Evolutionary conservation across 1,140 invertebrate genomes (phyloP).

Genomic region (Drosophila micromelanica): DNA sequence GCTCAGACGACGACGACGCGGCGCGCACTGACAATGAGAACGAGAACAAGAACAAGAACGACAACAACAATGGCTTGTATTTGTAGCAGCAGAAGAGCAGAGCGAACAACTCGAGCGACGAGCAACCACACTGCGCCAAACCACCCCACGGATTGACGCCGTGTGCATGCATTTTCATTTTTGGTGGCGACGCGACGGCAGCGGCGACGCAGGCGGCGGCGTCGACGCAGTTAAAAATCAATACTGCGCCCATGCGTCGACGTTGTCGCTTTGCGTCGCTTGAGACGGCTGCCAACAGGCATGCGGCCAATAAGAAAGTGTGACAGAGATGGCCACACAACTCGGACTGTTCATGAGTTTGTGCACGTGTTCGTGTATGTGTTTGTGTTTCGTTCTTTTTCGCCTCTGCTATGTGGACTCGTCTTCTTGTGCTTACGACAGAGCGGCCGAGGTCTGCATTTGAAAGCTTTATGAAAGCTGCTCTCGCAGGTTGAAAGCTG

Average conservation of each 20-base stretch:
- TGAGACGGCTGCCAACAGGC: conserved; percentile 28
- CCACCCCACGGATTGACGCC: conserved; percentile 79
- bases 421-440: neutral
- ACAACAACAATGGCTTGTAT: neutral
- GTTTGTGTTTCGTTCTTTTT: conserved; percentile 8
- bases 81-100: conserved; percentile 5
- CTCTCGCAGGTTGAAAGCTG: conserved; percentile 43
- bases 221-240: conserved; percentile 82
- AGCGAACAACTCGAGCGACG: conserved; percentile 22
- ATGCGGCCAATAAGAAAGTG: conserved; percentile 9
- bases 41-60: neutral
- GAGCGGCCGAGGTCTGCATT: conserved; percentile 1
- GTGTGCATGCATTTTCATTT: conserved; percentile 42
- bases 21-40: conserved; percentile 33
- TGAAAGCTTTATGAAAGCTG: conserved; percentile 37
- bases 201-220: conserved; percentile 57
- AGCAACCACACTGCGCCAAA: conserved; percentile 60
- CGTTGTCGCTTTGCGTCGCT: conserved; percentile 50
- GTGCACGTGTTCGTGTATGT: conserved; percentile 1
- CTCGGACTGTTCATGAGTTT: conserved; percentile 11
- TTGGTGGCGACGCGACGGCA: conserved; percentile 32
- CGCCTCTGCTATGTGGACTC: conserved; percentile 11
- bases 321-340: conserved; percentile 24
- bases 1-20: conserved; percentile 68
- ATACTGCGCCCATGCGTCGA: conserved; percentile 84